Conservation (phyloP, 1,140 invertebrate genomes). For the Sinonovacula constricta region DNA sequence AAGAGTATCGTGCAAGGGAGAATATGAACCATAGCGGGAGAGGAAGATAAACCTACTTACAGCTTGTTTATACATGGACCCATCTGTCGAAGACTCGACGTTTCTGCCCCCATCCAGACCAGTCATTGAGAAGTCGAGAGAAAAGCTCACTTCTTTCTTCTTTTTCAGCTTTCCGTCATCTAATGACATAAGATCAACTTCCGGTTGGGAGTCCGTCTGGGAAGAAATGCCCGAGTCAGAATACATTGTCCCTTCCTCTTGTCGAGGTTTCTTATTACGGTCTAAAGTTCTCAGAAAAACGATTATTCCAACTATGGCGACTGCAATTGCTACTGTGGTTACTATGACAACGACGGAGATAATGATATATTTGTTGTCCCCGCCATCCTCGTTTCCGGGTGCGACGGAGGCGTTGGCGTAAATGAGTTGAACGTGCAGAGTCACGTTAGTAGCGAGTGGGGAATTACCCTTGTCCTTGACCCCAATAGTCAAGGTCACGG, state of each 20-base stretch:
- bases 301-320: slow-evolving; percentile 42
- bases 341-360: slow-evolving; percentile 51
- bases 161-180: neutral
- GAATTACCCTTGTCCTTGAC: slow-evolving; percentile 38
- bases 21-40: too few relatives aligned
- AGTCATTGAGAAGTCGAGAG: slow-evolving; percentile 26
- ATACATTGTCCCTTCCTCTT: slow-evolving; percentile 17
- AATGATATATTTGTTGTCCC: slow-evolving; percentile 44
- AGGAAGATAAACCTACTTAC: slow-evolving; percentile 25
- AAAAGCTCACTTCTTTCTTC: slow-evolving; percentile 52
- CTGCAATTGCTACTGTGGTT: slow-evolving; percentile 35
- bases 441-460: slow-evolving; percentile 5
- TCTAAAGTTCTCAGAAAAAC: slow-evolving; percentile 37
- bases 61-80: neutral
- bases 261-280: slow-evolving; percentile 1
- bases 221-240: slow-evolving; percentile 47
- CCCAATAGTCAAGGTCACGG: slow-evolving; percentile 23
- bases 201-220: slow-evolving; percentile 1
- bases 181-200: neutral
- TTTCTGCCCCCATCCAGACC: slow-evolving; percentile 29
- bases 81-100: slow-evolving; percentile 28
- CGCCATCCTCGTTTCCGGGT: neutral
- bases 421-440: slow-evolving; percentile 26
- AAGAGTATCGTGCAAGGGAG: too few relatives aligned
- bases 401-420: slow-evolving; percentile 26